These are phyloP conservation scores for Crambe crambe DNA, from an alignment of 37 sponge, comb jelly and placozoan genomes.

Conservation along the genomic window DNA sequence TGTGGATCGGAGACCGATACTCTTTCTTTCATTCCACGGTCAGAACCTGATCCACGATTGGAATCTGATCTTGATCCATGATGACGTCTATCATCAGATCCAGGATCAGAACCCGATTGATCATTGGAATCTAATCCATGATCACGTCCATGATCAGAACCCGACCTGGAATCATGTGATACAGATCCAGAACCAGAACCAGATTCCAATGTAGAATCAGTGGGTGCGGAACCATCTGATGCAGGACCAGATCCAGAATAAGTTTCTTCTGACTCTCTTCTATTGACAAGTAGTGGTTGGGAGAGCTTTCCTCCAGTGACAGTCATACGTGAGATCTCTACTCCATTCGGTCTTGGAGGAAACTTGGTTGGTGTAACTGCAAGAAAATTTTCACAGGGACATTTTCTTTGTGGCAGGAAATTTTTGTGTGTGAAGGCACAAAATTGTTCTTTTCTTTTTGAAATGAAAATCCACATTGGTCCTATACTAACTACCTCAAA, in stretches of 20 bases:
- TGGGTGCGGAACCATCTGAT: too few species aligned
- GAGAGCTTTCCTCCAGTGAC: neutral
- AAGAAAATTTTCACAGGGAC: too few species aligned
- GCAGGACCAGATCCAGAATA: neutral
- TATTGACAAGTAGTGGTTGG: neutral
- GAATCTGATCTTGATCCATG: neutral
- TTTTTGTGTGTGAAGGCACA: too few species aligned
- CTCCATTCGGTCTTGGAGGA: neutral
- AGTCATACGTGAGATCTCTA: neutral
- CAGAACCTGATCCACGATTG: neutral
- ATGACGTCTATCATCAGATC: neutral
- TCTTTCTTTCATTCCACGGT: neutral
- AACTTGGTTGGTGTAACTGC: neutral
- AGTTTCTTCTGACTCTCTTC: neutral
- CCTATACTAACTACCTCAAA: too few species aligned
- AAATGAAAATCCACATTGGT: neutral
- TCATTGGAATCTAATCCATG: too few species aligned
- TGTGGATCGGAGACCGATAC: too few species aligned
- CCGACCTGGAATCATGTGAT: neutral
- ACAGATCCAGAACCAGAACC: neutral
- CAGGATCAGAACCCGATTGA: neutral
- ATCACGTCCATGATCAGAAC: neutral
- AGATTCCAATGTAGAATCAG: neutral
- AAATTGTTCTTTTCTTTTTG: neutral
- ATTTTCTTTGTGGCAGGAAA: too few species aligned